Conservation (phyloP, 1,140 invertebrate genomes). For the Nylanderia fulva region DNA sequence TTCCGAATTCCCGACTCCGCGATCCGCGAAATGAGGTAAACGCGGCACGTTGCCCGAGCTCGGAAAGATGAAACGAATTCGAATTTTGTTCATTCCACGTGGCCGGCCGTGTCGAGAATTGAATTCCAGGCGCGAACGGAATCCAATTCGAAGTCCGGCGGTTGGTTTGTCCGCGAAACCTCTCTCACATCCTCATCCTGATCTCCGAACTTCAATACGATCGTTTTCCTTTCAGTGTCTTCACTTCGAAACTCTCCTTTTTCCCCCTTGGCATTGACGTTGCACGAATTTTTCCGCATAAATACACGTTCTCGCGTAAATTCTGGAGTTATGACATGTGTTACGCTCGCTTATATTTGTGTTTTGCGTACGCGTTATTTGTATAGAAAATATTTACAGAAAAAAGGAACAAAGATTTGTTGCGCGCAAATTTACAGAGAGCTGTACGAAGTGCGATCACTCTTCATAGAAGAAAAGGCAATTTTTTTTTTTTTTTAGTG, state of each 20-base stretch:
- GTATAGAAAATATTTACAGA: background rate
- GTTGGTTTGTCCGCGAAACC: constrained; percentile 41
- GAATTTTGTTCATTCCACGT: constrained; percentile 63
- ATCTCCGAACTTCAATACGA: constrained; percentile 45
- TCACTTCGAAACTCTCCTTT: constrained; percentile 5
- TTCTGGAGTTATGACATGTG: background rate
- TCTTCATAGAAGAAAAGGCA: background rate
- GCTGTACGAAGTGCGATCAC: background rate
- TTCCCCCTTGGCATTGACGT: background rate
- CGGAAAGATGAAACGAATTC: constrained; percentile 57
- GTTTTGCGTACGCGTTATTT: background rate
- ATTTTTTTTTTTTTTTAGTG: constrained; percentile 9
- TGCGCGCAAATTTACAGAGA: background rate
- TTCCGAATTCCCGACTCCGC: constrained; percentile 19
- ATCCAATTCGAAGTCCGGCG: constrained; percentile 75
- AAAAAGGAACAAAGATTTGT: background rate
- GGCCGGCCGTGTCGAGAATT: constrained; percentile 69
- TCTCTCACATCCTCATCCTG: constrained; percentile 39
- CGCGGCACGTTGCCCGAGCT: constrained; percentile 64
- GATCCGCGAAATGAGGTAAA: constrained; percentile 54
- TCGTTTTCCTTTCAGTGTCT: constrained; percentile 50
- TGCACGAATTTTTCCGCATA: background rate
- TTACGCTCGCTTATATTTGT: background rate
- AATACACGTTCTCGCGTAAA: background rate
- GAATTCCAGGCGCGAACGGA: constrained; percentile 75